Evolutionary conservation across 2,888 invertebrate genomes (phyloP), one percentile per base, ranked within the genome.

Genomic region (Ochropleura plecta): DNA sequence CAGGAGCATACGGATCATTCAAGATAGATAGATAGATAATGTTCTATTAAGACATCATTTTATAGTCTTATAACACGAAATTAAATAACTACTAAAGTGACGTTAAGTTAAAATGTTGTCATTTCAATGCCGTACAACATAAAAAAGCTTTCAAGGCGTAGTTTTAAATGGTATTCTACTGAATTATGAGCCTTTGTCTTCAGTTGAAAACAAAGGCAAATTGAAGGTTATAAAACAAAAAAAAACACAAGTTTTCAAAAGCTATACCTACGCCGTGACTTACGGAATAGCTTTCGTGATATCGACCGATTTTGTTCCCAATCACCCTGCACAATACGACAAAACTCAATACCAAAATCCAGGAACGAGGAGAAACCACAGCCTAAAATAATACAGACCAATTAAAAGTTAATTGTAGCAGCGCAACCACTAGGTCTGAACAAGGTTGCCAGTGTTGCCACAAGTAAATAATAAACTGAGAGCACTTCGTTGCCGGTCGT

Each of bases 401-500:
- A 83, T 88, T 86, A 80, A 88, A 88, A 88, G 77, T 84, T 81
- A 73, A 87, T 80, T 76, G 64, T 67, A 60, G 49, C 74, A 81
- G 73, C 72, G 69, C 70, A 72, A 72, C 82, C 76, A 71, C 73
- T 42, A 53, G 55, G 57, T 30, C 63, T 12, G 69, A 78, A 70
- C 70, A 65, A 66, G 40, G 48, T 57, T 63, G 72, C 71, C 68
- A 72, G n/a, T 62, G 62, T 62, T 62, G 62, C 62, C 66, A 72
- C 78, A 60, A 75, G 71, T 82, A 86, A 87, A 87, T 86, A 87
- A 86, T 86, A 87, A 86, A 82, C 77, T 67, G 44, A 66, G 69
- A 72, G 78, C 73, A 84, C 78, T 87, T 82, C 77, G 88, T 79
- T 74, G 67, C 65, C 70, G 63, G 69, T 60, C 48, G 57, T 59